These are phyloP conservation scores for Margarornis squamiger DNA, from an alignment of 2,797 vertebrate genomes.

Conservation along the genomic window DNA sequence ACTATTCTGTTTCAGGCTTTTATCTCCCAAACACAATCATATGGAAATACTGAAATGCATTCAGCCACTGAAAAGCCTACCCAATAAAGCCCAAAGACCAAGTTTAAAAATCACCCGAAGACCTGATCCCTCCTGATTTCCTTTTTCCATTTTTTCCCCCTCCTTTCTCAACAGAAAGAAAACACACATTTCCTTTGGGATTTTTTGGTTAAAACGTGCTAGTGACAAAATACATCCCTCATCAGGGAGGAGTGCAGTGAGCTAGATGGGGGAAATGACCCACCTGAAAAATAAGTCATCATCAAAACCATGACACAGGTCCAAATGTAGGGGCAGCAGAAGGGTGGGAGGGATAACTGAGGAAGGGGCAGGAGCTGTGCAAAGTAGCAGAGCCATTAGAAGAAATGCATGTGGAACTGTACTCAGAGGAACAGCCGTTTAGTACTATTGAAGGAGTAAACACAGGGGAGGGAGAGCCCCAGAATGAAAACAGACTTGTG, in stretches of 20 bases:
- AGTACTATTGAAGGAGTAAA: neutral
- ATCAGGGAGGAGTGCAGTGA: neutral
- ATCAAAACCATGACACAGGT: neutral
- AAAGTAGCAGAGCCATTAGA: neutral
- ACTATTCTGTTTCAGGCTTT: neutral
- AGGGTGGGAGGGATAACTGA: neutral
- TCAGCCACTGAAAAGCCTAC: neutral
- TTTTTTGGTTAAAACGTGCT: neutral
- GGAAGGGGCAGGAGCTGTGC: neutral
- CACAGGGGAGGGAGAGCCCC: neutral
- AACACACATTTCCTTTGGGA: neutral
- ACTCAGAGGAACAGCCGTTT: neutral
- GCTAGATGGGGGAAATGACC: neutral
- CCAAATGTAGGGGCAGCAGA: fast-evolving
- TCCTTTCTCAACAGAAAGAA: neutral
- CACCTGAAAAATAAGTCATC: neutral
- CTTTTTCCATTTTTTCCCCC: neutral
- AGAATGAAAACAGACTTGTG: neutral
- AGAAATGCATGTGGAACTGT: neutral
- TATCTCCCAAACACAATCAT: neutral
- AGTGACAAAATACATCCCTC: neutral
- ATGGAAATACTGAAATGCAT: neutral
- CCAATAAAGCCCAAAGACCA: neutral
- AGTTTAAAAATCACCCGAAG: neutral
- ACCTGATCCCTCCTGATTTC: neutral